phyloP scores from a whole-genome alignment of 2,113 vertebrate genomes.

The Scolopax mira region DNA sequence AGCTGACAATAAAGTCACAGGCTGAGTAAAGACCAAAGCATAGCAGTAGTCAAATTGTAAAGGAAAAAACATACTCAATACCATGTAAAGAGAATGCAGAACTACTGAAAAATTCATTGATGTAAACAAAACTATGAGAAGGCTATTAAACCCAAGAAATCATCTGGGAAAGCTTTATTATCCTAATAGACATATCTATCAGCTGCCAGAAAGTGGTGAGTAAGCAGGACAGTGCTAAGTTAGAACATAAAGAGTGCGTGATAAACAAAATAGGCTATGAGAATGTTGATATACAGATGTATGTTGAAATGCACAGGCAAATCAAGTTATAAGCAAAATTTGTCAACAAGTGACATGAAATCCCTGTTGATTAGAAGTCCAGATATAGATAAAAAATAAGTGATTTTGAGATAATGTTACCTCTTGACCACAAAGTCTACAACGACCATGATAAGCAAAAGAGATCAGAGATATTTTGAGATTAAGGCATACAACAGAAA shows the following conservation, averaged over 20 bases:
- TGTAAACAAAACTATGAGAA: background rate
- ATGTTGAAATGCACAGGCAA: background rate
- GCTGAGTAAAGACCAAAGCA: background rate
- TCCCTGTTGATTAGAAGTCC: background rate
- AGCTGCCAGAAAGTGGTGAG: background rate
- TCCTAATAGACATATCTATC: background rate
- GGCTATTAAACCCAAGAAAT: background rate
- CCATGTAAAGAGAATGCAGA: background rate
- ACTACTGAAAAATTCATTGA: background rate
- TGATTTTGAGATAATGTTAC: background rate
- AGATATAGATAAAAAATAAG: background rate
- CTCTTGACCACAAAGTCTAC: background rate
- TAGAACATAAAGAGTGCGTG: background rate
- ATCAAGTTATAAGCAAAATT: background rate
- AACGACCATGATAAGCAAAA: background rate
- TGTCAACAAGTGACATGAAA: background rate
- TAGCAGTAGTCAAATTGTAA: background rate
- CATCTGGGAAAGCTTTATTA: background rate
- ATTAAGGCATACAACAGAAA: background rate
- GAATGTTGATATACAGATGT: background rate
- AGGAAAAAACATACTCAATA: background rate
- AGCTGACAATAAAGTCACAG: background rate
- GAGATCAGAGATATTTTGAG: background rate
- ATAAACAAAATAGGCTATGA: background rate
- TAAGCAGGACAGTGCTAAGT: background rate